Evolutionary conservation across 2,113 vertebrate genomes (phyloP).

Genomic region (Orthonyx spaldingii): DNA sequence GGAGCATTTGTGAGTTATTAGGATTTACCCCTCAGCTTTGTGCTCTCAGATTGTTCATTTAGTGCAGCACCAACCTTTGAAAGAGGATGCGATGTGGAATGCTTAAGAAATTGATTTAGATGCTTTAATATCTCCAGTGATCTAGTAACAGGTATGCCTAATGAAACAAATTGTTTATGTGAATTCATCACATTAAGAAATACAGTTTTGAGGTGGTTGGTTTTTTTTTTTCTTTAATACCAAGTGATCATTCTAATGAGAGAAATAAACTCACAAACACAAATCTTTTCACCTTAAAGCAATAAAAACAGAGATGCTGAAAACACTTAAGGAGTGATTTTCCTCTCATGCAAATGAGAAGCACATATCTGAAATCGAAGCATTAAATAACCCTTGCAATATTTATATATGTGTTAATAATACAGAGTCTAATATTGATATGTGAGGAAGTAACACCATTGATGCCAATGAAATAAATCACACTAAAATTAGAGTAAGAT

Average conservation of each 20-base stretch:
- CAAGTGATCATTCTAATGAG: background rate
- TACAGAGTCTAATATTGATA: background rate
- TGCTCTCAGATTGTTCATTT: background rate
- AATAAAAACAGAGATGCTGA: background rate
- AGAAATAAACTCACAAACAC: background rate
- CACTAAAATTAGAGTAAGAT: background rate
- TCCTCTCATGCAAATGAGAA: background rate
- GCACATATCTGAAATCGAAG: background rate
- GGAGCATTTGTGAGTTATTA: background rate
- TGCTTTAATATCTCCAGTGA: background rate
- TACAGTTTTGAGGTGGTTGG: background rate
- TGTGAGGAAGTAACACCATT: background rate
- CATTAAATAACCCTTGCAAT: constrained; percentile 7
- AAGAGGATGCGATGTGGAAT: background rate
- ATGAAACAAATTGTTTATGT: background rate
- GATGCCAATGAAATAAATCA: background rate
- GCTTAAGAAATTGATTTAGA: constrained; percentile 23
- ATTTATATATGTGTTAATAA: constrained; percentile 1
- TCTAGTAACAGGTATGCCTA: background rate
- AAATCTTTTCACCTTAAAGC: background rate
- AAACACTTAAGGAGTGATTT: background rate
- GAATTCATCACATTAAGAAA: background rate
- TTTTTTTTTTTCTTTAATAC: background rate
- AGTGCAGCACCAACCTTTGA: background rate
- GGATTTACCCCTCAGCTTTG: background rate